These are phyloP conservation scores for Taxidea taxus DNA, from an alignment of 2,113 vertebrate genomes.

Conservation along the genomic window DNA sequence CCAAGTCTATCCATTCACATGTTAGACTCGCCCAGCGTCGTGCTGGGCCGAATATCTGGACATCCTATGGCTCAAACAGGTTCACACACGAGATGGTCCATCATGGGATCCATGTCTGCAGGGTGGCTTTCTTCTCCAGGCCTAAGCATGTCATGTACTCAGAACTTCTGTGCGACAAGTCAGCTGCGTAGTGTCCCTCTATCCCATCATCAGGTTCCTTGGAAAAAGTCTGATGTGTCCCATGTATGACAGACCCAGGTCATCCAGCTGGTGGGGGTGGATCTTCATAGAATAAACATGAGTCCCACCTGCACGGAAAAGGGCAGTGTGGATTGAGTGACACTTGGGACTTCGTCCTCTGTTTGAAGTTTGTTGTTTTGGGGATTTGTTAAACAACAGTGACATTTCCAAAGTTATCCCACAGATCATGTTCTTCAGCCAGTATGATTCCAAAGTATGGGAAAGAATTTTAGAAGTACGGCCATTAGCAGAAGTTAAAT, in stretches of 20 bases:
- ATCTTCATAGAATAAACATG: background rate
- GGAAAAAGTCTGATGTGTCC: background rate
- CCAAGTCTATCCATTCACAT: background rate
- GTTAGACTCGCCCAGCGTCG: background rate
- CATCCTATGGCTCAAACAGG: background rate
- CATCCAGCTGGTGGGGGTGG: background rate
- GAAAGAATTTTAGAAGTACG: background rate
- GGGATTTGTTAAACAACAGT: background rate
- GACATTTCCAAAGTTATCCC: background rate
- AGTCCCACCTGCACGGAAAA: background rate
- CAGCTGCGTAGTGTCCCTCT: background rate
- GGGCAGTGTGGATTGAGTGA: background rate
- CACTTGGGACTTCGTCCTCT: background rate
- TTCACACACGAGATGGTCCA: background rate
- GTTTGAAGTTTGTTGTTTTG: background rate
- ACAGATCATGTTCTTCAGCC: background rate
- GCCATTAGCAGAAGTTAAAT: background rate
- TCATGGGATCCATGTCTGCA: background rate
- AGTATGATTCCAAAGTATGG: background rate
- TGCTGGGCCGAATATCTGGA: background rate
- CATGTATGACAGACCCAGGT: background rate
- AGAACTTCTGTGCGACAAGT: background rate
- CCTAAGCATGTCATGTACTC: background rate
- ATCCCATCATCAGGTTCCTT: background rate
- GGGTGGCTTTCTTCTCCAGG: background rate